Evolutionary conservation across 2,113 vertebrate species (phyloP).

Genomic region (Amia ocellicauda): DNA sequence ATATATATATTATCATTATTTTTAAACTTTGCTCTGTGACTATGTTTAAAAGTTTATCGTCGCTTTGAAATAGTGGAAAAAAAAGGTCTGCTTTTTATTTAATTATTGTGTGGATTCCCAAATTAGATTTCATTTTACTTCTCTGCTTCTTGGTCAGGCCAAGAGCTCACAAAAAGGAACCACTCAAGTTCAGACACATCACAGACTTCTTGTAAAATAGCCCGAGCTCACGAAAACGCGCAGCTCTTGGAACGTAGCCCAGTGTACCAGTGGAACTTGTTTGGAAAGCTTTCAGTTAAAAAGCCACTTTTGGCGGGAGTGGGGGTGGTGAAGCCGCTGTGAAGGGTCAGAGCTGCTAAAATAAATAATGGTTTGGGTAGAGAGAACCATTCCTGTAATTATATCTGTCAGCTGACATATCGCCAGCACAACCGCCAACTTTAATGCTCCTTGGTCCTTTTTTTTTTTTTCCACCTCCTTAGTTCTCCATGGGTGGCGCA

Average conservation of each 20-base stretch:
- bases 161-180: constrained; percentile 51
- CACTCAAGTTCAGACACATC: constrained; percentile 71
- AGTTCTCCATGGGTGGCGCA: constrained; percentile 20
- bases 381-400: constrained; percentile 62
- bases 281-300: constrained; percentile 81
- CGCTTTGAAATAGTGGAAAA: too few relatives aligned
- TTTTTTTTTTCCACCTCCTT: constrained; percentile 13
- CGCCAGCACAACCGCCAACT: constrained; percentile 54
- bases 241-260: constrained; percentile 74
- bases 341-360: constrained; percentile 68
- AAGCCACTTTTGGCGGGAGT: constrained; percentile 62
- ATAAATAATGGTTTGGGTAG: constrained; percentile 64
- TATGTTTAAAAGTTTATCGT: too few relatives aligned
- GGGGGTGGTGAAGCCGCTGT: constrained; percentile 57
- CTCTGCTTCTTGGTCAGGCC: constrained; percentile 53
- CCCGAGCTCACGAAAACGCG: constrained; percentile 70
- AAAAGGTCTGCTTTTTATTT: too few relatives aligned
- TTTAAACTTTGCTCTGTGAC: too few relatives aligned
- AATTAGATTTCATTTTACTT: constrained; percentile 43
- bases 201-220: constrained; percentile 74
- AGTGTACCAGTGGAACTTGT: constrained; percentile 78
- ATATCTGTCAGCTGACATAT: constrained; percentile 61
- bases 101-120: constrained; percentile 34
- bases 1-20: too few relatives aligned
- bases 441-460: constrained; percentile 43